Conservation (phyloP, 2,888 invertebrate species). For the Adelphocoris suturalis region DNA sequence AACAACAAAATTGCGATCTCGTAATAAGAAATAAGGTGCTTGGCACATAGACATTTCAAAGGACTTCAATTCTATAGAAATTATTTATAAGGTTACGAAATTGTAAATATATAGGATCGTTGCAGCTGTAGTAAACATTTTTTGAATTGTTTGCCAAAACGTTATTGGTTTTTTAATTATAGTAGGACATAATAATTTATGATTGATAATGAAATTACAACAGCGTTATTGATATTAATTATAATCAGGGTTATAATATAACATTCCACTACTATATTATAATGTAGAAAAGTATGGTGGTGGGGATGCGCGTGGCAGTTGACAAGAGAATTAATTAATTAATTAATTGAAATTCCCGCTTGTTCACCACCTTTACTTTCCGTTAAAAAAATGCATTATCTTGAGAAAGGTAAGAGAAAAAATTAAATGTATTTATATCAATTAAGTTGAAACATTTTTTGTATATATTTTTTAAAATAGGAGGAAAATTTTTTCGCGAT, state of each 20-base stretch:
- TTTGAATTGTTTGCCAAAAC: slow-evolving; percentile 74
- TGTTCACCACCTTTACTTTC: slow-evolving; percentile 70
- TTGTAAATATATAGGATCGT: slow-evolving; percentile 72
- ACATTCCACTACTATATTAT: slow-evolving; percentile 72
- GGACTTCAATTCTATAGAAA: slow-evolving; percentile 68
- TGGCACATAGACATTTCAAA: slow-evolving; percentile 67
- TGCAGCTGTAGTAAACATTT: slow-evolving; percentile 72
- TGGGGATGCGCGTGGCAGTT: slow-evolving; percentile 46
- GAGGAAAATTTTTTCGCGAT: slow-evolving; percentile 22
- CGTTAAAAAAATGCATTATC: background rate
- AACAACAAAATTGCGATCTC: slow-evolving; percentile 52
- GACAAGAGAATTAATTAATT: slow-evolving; percentile 45
- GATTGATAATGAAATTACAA: slow-evolving; percentile 61
- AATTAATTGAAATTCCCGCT: slow-evolving; percentile 46
- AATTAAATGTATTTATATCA: slow-evolving; percentile 52
- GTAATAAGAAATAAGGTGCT: slow-evolving; percentile 63
- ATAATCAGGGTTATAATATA: slow-evolving; percentile 72
- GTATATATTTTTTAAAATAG: slow-evolving; percentile 44
- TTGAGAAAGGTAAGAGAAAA: background rate
- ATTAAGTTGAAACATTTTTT: slow-evolving; percentile 14
- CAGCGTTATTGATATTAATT: slow-evolving; percentile 66
- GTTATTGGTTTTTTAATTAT: slow-evolving; percentile 57
- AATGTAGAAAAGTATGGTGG: slow-evolving; percentile 70
- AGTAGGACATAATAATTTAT: slow-evolving; percentile 58
- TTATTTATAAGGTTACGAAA: slow-evolving; percentile 68